These are phyloP conservation scores for Rotaria macrura DNA, from an alignment of 2,888 invertebrate genomes.

Conservation along the genomic window DNA sequence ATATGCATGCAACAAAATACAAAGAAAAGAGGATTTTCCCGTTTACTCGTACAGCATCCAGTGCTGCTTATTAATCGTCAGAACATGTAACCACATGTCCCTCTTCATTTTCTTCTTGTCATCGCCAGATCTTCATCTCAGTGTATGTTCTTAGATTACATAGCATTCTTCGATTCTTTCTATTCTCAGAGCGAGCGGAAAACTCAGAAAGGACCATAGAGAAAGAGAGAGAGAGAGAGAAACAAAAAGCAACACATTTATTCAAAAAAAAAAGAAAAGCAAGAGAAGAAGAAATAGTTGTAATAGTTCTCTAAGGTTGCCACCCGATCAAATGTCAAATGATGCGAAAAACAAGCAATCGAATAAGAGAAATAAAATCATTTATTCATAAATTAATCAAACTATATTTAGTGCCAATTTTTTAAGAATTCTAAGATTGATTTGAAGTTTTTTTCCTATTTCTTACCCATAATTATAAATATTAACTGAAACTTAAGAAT, in stretches of 20 bases:
- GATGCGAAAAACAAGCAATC: background rate
- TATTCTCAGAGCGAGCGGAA: background rate
- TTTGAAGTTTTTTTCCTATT: background rate
- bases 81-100: background rate
- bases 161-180: background rate
- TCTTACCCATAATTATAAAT: background rate
- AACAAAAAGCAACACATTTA: background rate
- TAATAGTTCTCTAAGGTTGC: background rate
- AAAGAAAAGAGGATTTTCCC: background rate
- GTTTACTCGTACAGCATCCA: background rate
- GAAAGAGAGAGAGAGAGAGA: no score
- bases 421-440: background rate
- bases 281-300: background rate
- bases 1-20: background rate
- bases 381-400: background rate
- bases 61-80: background rate
- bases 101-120: background rate
- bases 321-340: background rate
- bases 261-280: background rate
- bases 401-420: background rate
- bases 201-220: background rate
- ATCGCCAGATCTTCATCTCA: background rate
- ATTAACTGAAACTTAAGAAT: background rate
- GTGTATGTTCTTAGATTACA: background rate
- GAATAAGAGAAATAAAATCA: background rate